Evolutionary conservation across 2,888 invertebrate species (phyloP), one percentile per base, ranked within the genome.

Genomic region (Sericinus montela): DNA sequence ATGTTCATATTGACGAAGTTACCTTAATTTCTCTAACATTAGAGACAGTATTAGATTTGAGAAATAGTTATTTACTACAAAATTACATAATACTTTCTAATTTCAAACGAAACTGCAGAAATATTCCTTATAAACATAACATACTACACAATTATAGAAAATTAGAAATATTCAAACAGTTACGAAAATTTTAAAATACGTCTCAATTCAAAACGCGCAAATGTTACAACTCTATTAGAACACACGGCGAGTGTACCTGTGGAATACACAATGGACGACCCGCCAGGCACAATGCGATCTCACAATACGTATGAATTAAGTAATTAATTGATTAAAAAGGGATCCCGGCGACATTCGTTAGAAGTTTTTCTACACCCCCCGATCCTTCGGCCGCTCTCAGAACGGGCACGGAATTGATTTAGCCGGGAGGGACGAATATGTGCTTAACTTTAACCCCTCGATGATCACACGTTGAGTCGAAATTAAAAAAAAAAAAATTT

Each of bases 251-350:
- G 35, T 47, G 9, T 28, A 25, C 34, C 34, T 35, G 39, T 35
- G n/a, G 34, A 32, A 23, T 29, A n/a, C 9, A n/a, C 13, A 16
- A 36, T 15, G 36, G 25, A 5, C 25, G 25, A 32, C 40, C 28
- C 35, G 9, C 19, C 54, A 48, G 51, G 49, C 43, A 62, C 65
- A 61, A 56, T 56, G 60, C 65, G 64, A 62, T 57, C 60, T 63
- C 60, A 78, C 78, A 78, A 76, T 78, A 72, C 68, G 71, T 72
- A 69, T 70, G 69, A 71, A 78, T 75, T 66, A 76, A 68, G 73
- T 82, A 82, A 82, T 83, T 82, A 84, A 82, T 83, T 83, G 81
- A 84, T 84, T 80, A 78, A 80, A 81, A 84, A 78, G 84, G 82
- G 80, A n/a, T 72, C 66, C 67, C 59, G 64, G 60, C 72, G 68